Evolutionary conservation across 2,113 vertebrate genomes (phyloP).

Genomic region (Vanacampus margaritifer): DNA sequence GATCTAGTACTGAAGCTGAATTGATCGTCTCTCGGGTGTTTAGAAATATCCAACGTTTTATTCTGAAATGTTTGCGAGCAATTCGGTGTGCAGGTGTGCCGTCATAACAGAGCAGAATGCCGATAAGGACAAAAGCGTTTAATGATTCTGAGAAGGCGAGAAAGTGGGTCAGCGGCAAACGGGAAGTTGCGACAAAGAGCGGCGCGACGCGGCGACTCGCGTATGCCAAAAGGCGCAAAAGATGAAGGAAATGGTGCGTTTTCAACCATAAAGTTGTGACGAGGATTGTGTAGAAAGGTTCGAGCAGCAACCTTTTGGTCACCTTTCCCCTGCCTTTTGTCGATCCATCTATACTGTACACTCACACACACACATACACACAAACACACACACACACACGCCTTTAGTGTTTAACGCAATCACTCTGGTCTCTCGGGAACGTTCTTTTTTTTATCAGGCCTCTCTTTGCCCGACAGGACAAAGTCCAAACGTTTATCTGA

Average conservation of each 20-base stretch:
- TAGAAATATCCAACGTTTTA: slow-evolving; percentile 3
- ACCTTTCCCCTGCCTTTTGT: slow-evolving; percentile 24
- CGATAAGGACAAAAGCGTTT: slow-evolving; percentile 21
- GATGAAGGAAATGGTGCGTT: not conserved
- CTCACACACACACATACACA: slow-evolving; percentile 1
- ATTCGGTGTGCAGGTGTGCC: slow-evolving; percentile 14
- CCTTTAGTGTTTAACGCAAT: slow-evolving; percentile 62
- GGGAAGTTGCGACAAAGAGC: not conserved
- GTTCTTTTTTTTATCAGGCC: slow-evolving; percentile 60
- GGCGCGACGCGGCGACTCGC: not conserved
- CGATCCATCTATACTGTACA: slow-evolving; percentile 38
- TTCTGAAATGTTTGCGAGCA: slow-evolving; percentile 17
- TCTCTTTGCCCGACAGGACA: slow-evolving; percentile 63
- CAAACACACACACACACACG: not conserved
- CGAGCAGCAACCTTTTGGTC: slow-evolving; percentile 16
- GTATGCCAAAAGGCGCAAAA: not conserved
- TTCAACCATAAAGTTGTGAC: not conserved
- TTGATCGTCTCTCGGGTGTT: not conserved
- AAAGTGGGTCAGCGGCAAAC: slow-evolving; percentile 28
- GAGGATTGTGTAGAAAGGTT: not conserved
- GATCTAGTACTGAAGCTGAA: too few species aligned
- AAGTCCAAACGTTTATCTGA: slow-evolving; percentile 72
- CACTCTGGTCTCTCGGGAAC: slow-evolving; percentile 47
- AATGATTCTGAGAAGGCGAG: slow-evolving; percentile 8
- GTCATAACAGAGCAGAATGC: slow-evolving; percentile 35